Evolutionary conservation across 2,797 vertebrate species (phyloP).

Genomic region (Sphaeramia orbicularis): DNA sequence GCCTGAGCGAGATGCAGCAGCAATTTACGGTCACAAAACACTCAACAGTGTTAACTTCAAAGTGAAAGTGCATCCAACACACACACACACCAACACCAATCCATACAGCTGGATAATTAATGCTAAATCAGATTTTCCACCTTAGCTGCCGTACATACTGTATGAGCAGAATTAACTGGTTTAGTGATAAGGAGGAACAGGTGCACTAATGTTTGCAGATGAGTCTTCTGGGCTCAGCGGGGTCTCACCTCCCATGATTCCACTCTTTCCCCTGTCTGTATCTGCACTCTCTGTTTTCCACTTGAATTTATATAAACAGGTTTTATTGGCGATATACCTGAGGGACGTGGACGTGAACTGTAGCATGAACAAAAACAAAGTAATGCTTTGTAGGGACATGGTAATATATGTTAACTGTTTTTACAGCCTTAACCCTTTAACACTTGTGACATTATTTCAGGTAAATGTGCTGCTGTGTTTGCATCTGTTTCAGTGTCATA

Average conservation of each 20-base stretch:
- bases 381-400: background rate
- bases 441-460: too few relatives aligned
- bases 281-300: background rate
- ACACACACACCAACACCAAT: conserved; percentile 6
- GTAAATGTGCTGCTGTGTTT: too few relatives aligned
- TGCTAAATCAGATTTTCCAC: conserved; percentile 29
- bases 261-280: background rate
- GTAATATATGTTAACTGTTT: too few relatives aligned
- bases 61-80: background rate
- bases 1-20: conserved; percentile 1
- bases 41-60: background rate
- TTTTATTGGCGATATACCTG: conserved; percentile 1
- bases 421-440: too few relatives aligned
- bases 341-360: background rate
- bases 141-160: conserved; percentile 25
- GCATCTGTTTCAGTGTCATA: too few relatives aligned
- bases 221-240: conserved; percentile 37
- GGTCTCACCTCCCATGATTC: conserved; percentile 29
- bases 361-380: background rate
- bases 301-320: conserved; percentile 6
- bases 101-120: conserved; percentile 32
- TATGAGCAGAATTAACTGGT: conserved; percentile 38
- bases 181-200: conserved; percentile 56
- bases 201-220: conserved; percentile 53
- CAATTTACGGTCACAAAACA: conserved; percentile 18